Percentiles rank a stretch among this genome's conserved stretches.
phyloP scores from a whole-genome alignment of 1,140 invertebrate species.

The Euura lappo region DNA sequence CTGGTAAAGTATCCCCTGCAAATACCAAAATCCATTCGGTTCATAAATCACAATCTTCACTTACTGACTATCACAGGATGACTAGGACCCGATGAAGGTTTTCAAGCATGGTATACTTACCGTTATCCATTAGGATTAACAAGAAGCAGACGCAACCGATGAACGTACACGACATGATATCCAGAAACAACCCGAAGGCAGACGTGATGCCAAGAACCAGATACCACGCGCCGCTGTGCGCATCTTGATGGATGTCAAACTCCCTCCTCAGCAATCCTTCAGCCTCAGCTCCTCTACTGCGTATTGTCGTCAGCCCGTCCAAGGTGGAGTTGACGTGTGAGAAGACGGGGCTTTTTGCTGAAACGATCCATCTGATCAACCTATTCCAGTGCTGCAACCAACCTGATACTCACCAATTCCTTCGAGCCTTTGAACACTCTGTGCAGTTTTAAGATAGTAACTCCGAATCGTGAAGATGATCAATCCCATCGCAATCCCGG shows the following conservation, averaged over 20 bases:
- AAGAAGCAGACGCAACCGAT: constrained; percentile 61
- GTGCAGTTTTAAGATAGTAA: constrained; percentile 69
- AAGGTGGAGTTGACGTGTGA: constrained; percentile 71
- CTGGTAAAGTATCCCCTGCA: constrained; percentile 54
- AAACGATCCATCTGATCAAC: constrained; percentile 33
- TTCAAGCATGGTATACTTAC: constrained; percentile 27
- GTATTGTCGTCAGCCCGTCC: constrained; percentile 71
- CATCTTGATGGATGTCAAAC: constrained; percentile 70
- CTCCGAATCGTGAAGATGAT: constrained; percentile 62
- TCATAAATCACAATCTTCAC: no score
- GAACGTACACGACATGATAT: constrained; percentile 72
- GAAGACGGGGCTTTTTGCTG: constrained; percentile 72
- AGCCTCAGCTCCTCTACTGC: constrained; percentile 71
- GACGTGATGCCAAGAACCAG: constrained; percentile 79
- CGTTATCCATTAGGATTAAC: constrained; percentile 52
- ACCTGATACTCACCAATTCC: constrained; percentile 62
- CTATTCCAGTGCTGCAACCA: neutral
- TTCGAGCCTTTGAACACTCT: constrained; percentile 71
- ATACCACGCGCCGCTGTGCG: constrained; percentile 77
- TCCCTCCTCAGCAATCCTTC: constrained; percentile 65
- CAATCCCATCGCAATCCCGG: constrained; percentile 60
- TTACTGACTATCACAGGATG: no score
- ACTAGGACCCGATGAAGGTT: no score
- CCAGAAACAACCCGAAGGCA: constrained; percentile 82
- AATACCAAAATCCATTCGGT: neutral